These are phyloP conservation scores for Conopomorpha cramerella DNA, from an alignment of 1,140 invertebrate species.

Conservation along the genomic window DNA sequence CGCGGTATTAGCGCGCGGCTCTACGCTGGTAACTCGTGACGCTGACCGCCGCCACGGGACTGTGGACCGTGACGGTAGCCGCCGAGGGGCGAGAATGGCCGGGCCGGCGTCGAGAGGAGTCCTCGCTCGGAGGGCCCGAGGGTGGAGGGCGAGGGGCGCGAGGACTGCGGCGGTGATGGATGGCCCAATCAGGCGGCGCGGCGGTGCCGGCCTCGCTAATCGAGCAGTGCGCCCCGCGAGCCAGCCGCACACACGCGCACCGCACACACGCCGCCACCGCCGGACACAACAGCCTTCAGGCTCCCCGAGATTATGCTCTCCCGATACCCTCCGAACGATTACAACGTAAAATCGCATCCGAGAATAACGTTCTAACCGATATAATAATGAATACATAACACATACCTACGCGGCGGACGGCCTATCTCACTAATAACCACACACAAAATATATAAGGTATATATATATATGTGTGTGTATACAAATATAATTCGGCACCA, in stretches of 20 bases:
- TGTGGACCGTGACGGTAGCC: conserved; percentile 1
- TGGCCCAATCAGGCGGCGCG: conserved; percentile 56
- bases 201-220: conserved; percentile 43
- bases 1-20: conserved; percentile 32
- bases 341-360: conserved; percentile 30
- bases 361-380: too few species aligned
- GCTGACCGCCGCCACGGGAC: conserved; percentile 7
- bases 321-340: conserved; percentile 7
- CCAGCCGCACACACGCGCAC: conserved; percentile 22
- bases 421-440: too few species aligned
- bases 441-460: too few species aligned
- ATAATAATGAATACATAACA: conserved; percentile 23
- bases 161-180: conserved; percentile 41
- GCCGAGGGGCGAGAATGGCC: conserved; percentile 9
- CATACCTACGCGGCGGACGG: conserved; percentile 7
- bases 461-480: too few species aligned
- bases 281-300: neutral
- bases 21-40: conserved; percentile 6
- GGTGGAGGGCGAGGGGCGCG: conserved; percentile 9
- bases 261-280: conserved; percentile 7
- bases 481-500: neutral
- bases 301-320: conserved; percentile 1
- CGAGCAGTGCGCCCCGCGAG: conserved; percentile 39
- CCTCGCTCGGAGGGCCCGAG: conserved; percentile 6
- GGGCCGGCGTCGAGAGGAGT: conserved; percentile 6